These are phyloP conservation scores for Thamnophis elegans DNA, from an alignment of 2,797 vertebrate species.

Conservation along the genomic window DNA sequence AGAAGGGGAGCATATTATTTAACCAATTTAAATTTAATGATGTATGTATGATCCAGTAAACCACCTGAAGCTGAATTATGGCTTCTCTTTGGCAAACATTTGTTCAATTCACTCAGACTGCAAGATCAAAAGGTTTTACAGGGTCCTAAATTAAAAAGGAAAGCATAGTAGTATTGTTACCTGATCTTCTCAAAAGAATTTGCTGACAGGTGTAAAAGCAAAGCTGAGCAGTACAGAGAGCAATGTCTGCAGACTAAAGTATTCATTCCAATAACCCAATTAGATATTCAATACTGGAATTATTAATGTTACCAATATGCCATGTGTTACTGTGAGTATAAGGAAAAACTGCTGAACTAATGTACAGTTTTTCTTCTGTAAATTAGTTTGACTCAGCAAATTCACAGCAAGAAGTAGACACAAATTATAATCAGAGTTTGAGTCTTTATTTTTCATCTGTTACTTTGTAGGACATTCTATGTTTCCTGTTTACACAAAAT, in stretches of 20 bases:
- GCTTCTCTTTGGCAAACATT: background rate
- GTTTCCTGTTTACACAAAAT: background rate
- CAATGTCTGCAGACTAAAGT: background rate
- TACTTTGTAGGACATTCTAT: background rate
- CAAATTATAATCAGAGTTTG: background rate
- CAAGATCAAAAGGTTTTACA: background rate
- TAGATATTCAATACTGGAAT: background rate
- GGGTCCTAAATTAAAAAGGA: conserved; percentile 23
- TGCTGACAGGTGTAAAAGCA: conserved; percentile 34
- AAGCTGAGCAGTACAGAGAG: conserved; percentile 8
- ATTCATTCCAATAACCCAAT: conserved; percentile 22
- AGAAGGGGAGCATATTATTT: background rate
- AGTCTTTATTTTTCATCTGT: background rate
- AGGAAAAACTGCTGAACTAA: conserved; percentile 40
- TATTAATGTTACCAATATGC: conserved; percentile 43
- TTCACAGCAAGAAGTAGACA: conserved; percentile 34
- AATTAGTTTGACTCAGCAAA: conserved; percentile 47
- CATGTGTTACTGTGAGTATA: background rate
- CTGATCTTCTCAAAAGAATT: conserved; percentile 33
- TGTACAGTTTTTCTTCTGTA: background rate
- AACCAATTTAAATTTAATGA: background rate
- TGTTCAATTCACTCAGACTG: background rate
- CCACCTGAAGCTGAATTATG: background rate
- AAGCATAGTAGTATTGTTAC: conserved; percentile 11
- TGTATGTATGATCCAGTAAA: background rate